phyloP scores from a whole-genome alignment of 2,888 invertebrate species.

The Macaria notata region DNA sequence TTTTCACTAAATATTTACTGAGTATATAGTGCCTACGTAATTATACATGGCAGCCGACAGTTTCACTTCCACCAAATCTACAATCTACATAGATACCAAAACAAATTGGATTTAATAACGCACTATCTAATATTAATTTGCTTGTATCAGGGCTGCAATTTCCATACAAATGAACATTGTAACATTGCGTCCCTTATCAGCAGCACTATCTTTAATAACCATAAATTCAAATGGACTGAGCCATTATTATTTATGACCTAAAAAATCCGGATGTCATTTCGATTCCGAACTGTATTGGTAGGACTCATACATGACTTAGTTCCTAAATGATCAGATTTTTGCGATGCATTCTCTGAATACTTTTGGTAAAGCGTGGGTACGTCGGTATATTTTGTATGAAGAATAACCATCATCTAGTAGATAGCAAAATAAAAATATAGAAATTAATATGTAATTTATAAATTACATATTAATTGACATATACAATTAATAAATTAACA shows the following conservation, averaged over 20 bases:
- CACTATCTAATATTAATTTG: constrained; percentile 35
- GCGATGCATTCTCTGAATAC: neutral
- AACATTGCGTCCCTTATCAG: constrained; percentile 60
- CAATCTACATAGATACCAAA: constrained; percentile 15
- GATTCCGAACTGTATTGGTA: constrained; percentile 33
- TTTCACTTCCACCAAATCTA: neutral
- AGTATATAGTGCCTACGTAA: neutral
- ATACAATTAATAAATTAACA: no score
- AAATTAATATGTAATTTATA: no score
- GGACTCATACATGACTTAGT: constrained; percentile 22
- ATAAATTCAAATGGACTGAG: constrained; percentile 71
- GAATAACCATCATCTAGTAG: no score
- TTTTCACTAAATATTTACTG: no score
- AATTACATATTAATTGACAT: no score
- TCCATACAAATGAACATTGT: constrained; percentile 75
- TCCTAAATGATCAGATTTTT: constrained; percentile 4
- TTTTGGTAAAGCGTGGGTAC: neutral
- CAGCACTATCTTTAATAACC: constrained; percentile 76
- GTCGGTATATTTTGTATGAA: no score
- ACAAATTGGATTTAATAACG: constrained; percentile 21
- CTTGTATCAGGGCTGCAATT: constrained; percentile 53
- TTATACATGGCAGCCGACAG: neutral
- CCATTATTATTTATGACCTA: constrained; percentile 63
- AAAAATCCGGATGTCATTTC: constrained; percentile 47
- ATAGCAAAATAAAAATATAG: no score